Conservation (phyloP, 2,113 vertebrate genomes). For the Vireo altiloquus region DNA sequence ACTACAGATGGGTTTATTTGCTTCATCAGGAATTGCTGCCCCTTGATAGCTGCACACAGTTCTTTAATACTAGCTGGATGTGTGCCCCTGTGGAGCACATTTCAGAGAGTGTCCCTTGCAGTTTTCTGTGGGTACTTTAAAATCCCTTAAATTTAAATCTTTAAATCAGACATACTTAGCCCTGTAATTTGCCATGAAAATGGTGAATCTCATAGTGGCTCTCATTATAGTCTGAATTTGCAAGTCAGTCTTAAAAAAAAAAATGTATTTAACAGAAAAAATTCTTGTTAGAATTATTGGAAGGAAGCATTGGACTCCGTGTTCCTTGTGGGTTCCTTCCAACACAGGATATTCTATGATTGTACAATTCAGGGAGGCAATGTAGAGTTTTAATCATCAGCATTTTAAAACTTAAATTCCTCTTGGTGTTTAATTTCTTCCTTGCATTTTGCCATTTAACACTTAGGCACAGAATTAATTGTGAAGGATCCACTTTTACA, state of each 20-base stretch:
- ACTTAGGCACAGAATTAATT: background rate
- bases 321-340: background rate
- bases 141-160: background rate
- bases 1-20: background rate
- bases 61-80: background rate
- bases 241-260: background rate
- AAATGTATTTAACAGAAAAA: background rate
- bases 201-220: background rate
- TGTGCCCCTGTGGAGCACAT: background rate
- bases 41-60: background rate
- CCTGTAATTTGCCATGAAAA: background rate
- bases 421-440: background rate
- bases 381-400: background rate
- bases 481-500: background rate
- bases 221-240: background rate
- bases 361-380: background rate
- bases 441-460: background rate
- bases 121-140: background rate
- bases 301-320: background rate
- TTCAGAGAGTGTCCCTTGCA: background rate
- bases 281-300: background rate
- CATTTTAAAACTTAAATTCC: background rate
- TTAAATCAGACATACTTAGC: background rate
- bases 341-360: background rate
- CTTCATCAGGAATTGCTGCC: background rate